Evolutionary conservation across 2,888 invertebrate species (phyloP).

Genomic region (Raillietiella orientalis): DNA sequence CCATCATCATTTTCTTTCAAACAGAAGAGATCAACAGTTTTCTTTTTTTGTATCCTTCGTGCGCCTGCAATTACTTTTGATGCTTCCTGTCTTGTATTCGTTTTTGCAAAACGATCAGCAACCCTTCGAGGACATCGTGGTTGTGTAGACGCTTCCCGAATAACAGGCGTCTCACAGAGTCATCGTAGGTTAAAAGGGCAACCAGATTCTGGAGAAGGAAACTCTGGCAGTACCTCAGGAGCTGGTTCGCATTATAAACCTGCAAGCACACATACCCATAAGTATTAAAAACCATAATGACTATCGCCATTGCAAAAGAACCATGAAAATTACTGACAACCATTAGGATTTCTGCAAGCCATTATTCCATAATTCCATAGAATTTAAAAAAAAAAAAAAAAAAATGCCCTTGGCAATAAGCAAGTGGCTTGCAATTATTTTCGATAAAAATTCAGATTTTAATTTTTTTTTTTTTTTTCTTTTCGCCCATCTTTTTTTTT

Average conservation of each 20-base stretch:
- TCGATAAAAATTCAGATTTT: too few relatives aligned
- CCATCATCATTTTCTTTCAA: too few relatives aligned
- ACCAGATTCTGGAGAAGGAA: slow-evolving; percentile 73
- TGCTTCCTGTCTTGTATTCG: slow-evolving; percentile 14
- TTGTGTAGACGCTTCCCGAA: slow-evolving; percentile 66
- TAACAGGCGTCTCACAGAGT: slow-evolving; percentile 51
- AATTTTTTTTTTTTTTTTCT: too few relatives aligned
- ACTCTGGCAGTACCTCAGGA: slow-evolving; percentile 64
- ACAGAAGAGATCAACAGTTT: too few relatives aligned
- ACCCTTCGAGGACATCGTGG: slow-evolving; percentile 53
- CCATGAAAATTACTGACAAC: background rate
- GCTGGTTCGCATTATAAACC: slow-evolving; percentile 57
- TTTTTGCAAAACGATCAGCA: slow-evolving; percentile 42
- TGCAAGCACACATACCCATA: slow-evolving; percentile 11
- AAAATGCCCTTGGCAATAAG: too few relatives aligned
- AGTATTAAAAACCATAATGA: too few relatives aligned
- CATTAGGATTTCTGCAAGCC: too few relatives aligned
- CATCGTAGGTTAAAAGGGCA: slow-evolving; percentile 64
- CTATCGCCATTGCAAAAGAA: background rate
- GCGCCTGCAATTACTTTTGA: background rate
- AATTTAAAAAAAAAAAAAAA: too few relatives aligned
- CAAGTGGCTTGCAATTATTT: too few relatives aligned
- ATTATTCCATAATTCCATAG: too few relatives aligned
- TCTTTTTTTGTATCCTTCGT: too few relatives aligned
- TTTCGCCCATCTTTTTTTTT: too few relatives aligned